Conservation (phyloP, 2,113 vertebrate species). For the Eudorcas thomsonii region DNA sequence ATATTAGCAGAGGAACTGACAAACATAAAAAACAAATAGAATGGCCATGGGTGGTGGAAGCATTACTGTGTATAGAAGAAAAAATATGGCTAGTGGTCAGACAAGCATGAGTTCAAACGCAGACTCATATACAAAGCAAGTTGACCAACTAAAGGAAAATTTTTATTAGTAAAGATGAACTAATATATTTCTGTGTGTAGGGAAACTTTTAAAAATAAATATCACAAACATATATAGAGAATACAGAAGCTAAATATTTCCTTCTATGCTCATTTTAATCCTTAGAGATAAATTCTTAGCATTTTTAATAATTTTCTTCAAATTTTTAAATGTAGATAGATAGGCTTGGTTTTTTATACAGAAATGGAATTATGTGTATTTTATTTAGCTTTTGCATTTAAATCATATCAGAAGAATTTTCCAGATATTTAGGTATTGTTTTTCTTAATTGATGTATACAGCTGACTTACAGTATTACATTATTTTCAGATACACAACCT, state of each 20-base stretch:
- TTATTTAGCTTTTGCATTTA: neutral
- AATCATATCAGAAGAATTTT: neutral
- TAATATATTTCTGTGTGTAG: neutral
- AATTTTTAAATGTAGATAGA: neutral
- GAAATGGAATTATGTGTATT: neutral
- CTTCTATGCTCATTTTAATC: neutral
- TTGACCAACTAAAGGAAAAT: neutral
- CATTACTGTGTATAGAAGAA: neutral
- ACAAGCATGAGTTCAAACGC: neutral
- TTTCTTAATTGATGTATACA: neutral
- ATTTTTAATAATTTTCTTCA: neutral
- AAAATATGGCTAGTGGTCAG: neutral
- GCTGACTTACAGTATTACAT: neutral
- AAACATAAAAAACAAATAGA: neutral
- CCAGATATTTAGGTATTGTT: neutral
- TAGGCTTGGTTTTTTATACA: neutral
- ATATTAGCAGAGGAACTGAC: neutral
- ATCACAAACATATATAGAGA: neutral
- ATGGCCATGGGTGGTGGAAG: neutral
- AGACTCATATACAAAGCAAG: neutral
- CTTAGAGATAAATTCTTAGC: neutral
- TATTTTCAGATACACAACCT: neutral
- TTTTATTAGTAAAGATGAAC: neutral
- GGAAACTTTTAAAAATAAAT: neutral
- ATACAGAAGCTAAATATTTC: neutral